Conservation (phyloP, 2,797 vertebrate genomes). For the Mergus octosetaceus region DNA sequence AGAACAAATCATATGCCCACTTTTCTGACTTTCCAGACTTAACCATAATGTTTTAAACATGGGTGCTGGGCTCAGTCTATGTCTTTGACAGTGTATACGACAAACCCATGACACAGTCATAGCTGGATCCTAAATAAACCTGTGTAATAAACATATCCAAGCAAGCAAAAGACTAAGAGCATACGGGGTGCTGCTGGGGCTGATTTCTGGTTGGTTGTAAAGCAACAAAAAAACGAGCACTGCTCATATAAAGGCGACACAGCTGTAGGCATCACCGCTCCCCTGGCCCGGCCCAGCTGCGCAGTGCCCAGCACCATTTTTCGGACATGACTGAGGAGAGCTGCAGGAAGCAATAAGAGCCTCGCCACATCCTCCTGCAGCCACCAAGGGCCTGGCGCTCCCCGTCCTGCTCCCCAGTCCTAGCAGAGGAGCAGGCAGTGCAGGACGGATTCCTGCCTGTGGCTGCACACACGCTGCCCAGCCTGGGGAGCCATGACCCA, state of each 20-base stretch:
- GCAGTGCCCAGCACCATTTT: neutral
- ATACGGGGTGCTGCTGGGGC: neutral
- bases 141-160: neutral
- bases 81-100: neutral
- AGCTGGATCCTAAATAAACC: neutral
- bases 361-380: neutral
- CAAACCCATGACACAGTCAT: neutral
- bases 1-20: neutral
- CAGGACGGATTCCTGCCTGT: neutral
- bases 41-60: slow-evolving; percentile 5
- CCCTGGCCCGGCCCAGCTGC: neutral
- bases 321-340: neutral
- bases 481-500: neutral
- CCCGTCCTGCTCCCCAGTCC: neutral
- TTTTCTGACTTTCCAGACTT: slow-evolving; percentile 18
- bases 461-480: neutral
- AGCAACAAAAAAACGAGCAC: slow-evolving; percentile 4
- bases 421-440: neutral
- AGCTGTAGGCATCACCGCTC: neutral
- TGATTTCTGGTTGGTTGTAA: neutral
- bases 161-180: slow-evolving; percentile 19
- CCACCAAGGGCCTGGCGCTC: neutral
- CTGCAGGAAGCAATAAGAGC: neutral
- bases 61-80: neutral
- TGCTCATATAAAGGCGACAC: neutral